Base-by-base conservation (phyloP, 2,113 vertebrate species). In the Numenius arquata region DNA sequence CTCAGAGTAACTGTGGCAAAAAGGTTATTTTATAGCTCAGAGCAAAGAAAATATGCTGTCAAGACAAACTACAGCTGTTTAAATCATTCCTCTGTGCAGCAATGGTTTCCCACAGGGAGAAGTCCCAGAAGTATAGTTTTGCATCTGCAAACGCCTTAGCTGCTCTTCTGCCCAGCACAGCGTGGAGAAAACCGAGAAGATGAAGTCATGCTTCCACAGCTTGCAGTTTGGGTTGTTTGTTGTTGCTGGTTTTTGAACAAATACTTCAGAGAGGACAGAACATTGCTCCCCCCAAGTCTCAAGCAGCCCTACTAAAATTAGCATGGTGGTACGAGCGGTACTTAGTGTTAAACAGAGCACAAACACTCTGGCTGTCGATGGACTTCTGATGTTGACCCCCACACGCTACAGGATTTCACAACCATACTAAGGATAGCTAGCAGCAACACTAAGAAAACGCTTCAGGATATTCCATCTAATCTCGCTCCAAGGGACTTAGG, bases 11-110 rank as follows among this genome's bases (percentile, higher is more conserved):
- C 59, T 94, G 91, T 9, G 18, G 43, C 67, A 71, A 62, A 72
- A 61, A 87, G 34, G 41, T 66, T 95, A 83, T 96, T 97, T 90
- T 85, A 56, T 72, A 96, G 86, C 87, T 96, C 84, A 75, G 82
- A 91, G 61, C 83, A 88, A 85, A 95, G 86, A 96, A 63, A 96
- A 95, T 15, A 70, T 4, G n/a, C 62, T 96, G 88, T 86, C 94
- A 96, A 89, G 93, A 91, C 74, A 79, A 94, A 93, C 75, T 90
- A 76, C 80, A 67, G 56, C 88, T 96, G 81, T 96, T 96, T 96
- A 85, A 94, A 96, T 95, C 93, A 87, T 85, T 89, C 79, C 90
- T 96, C 96, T 91, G 68, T 70, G 80, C 94, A 96, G 85, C 47
- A 45, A 84, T 56, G 68, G 94, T 75, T 94, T 93, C 81, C 84